Conservation (phyloP, 2,888 invertebrate species). For the Temnothorax rugatulus region DNA sequence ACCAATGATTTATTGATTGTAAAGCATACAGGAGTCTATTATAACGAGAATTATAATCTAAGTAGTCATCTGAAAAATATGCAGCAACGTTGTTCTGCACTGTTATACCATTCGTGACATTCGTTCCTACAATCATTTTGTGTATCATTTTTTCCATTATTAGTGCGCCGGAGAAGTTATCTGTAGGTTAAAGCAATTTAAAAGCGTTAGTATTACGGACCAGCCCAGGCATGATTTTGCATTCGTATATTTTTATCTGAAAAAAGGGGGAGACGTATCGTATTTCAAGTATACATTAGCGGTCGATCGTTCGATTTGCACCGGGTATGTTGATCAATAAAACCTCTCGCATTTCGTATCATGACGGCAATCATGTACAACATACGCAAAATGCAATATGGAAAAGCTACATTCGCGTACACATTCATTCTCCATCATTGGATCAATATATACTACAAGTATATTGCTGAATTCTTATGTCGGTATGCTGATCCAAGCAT, state of each 20-base stretch:
- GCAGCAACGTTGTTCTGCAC: conserved; percentile 25
- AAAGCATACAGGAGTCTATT: conserved; percentile 55
- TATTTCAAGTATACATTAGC: conserved; percentile 52
- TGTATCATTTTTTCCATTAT: conserved; percentile 37
- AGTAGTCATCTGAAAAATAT: conserved; percentile 44
- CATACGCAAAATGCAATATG: conserved; percentile 57
- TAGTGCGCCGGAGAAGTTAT: conserved; percentile 54
- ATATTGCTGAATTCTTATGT: not conserved
- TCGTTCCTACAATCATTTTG: conserved; percentile 33
- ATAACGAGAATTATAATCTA: conserved; percentile 47
- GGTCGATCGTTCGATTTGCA: conserved; percentile 35
- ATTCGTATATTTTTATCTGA: conserved; percentile 46
- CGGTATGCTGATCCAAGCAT: not conserved
- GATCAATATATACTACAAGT: not conserved
- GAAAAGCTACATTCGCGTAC: conserved; percentile 31
- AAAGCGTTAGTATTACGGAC: conserved; percentile 66
- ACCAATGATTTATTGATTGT: conserved; percentile 55
- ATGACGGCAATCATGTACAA: conserved; percentile 60
- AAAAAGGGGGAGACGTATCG: conserved; percentile 47
- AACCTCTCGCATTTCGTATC: conserved; percentile 17
- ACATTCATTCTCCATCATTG: conserved; percentile 11
- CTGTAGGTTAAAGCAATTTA: conserved; percentile 52
- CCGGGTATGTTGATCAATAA: conserved; percentile 25
- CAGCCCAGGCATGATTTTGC: conserved; percentile 66
- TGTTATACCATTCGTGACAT: conserved; percentile 38